phyloP scores from a whole-genome alignment of 2,113 vertebrate species.

The Laterallus jamaicensis region DNA sequence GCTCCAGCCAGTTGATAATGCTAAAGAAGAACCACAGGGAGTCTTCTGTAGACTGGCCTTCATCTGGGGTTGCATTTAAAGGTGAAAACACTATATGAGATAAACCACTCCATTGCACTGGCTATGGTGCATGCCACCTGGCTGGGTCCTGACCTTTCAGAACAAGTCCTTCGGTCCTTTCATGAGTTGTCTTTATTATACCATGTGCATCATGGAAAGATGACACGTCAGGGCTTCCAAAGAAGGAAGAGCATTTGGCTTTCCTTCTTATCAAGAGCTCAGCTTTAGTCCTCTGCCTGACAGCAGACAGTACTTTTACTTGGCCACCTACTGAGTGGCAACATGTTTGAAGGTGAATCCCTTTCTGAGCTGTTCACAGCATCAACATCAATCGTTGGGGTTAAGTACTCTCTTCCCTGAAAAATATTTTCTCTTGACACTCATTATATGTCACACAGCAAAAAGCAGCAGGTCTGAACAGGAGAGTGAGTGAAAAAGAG shows the following conservation, averaged over 20 bases:
- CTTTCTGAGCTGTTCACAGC: background rate
- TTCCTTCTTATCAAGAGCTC: background rate
- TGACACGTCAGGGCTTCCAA: background rate
- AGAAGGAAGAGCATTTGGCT: background rate
- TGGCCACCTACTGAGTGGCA: background rate
- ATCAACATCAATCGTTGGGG: background rate
- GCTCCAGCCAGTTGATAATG: background rate
- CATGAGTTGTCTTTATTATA: background rate
- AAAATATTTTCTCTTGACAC: background rate
- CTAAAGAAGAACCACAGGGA: background rate
- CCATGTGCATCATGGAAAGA: background rate
- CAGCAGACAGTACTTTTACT: background rate
- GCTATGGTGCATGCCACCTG: background rate
- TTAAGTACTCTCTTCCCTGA: background rate
- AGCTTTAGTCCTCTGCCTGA: background rate
- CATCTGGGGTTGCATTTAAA: background rate
- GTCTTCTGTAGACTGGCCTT: background rate
- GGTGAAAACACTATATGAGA: background rate
- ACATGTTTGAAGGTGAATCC: background rate
- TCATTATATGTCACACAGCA: background rate
- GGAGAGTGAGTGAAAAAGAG: background rate
- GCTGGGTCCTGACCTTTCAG: background rate
- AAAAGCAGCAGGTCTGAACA: slow-evolving; percentile 40
- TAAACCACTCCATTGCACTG: background rate
- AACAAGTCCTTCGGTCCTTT: background rate